Evolutionary conservation across 2,888 invertebrate genomes (phyloP).

Genomic region (Drosophila kanekoi): DNA sequence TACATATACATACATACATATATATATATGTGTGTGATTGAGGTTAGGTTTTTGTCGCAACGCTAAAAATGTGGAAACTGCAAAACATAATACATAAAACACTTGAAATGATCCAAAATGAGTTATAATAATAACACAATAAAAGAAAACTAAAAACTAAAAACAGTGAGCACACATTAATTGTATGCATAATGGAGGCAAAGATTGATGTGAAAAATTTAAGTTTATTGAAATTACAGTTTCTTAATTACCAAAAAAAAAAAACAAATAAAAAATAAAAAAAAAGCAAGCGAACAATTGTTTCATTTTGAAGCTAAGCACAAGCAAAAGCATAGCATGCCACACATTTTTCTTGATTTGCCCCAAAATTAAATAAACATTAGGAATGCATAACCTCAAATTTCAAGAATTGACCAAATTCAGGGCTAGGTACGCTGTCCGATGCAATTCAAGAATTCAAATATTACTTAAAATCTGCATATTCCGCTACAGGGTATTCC

Average conservation of each 20-base stretch:
- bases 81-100: constrained; percentile 53
- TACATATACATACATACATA: constrained; percentile 42
- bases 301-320: constrained; percentile 6
- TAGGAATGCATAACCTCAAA: constrained; percentile 48
- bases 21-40: background rate
- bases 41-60: constrained; percentile 55
- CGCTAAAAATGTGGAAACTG: constrained; percentile 63
- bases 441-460: background rate
- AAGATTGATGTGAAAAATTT: constrained; percentile 84
- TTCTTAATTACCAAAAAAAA: constrained; percentile 85
- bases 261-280: constrained; percentile 37
- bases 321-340: constrained; percentile 15
- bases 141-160: constrained; percentile 50
- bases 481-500: no score
- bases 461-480: background rate
- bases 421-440: constrained; percentile 18
- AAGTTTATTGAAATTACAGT: constrained; percentile 86
- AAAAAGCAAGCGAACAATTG: constrained; percentile 14
- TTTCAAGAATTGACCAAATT: constrained; percentile 40
- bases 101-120: constrained; percentile 43
- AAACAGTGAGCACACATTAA: constrained; percentile 66
- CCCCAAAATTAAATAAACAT: background rate
- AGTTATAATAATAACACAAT: constrained; percentile 39
- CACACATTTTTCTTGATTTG: background rate
- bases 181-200: constrained; percentile 76